A percentile compares a stretch with the other conserved stretches of the same genome.
These are phyloP conservation scores for Dryomyza anilis DNA, from an alignment of 2,888 invertebrate species.

Conservation along the genomic window DNA sequence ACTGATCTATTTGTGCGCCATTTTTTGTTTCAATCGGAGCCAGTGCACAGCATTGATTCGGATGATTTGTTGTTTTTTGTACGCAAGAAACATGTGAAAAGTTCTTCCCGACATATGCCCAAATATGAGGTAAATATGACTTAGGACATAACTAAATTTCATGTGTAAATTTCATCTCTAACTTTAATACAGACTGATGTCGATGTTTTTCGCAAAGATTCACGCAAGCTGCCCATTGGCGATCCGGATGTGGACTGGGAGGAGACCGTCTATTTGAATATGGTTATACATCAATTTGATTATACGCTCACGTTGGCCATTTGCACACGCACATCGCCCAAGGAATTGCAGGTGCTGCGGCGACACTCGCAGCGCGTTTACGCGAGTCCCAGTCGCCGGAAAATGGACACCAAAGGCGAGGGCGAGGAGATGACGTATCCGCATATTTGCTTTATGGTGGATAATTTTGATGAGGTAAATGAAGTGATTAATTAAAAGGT, in stretches of 20 bases:
- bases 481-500: neutral
- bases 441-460: constrained; percentile 98
- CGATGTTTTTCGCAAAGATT: constrained; percentile 97
- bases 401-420: constrained; percentile 98
- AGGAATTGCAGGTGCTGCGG: constrained; percentile 93
- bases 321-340: constrained; percentile 96
- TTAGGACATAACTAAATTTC: neutral
- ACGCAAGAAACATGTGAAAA: constrained; percentile 87
- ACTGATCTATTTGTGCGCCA: constrained; percentile 93
- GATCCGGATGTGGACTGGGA: constrained; percentile 99
- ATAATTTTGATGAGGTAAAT: constrained; percentile 95
- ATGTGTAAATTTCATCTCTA: neutral
- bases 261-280: constrained; percentile 97
- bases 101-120: constrained; percentile 83
- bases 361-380: constrained; percentile 94
- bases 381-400: constrained; percentile 93
- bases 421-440: constrained; percentile 99
- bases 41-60: constrained; percentile 77
- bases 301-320: constrained; percentile 97
- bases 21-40: constrained; percentile 89
- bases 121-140: constrained; percentile 78
- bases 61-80: constrained; percentile 96
- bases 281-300: constrained; percentile 98
- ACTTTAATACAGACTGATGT: constrained; percentile 76
- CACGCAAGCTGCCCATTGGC: constrained; percentile 93